Base-by-base conservation (phyloP, 2,113 vertebrate genomes). In the Blennius ocellaris region DNA sequence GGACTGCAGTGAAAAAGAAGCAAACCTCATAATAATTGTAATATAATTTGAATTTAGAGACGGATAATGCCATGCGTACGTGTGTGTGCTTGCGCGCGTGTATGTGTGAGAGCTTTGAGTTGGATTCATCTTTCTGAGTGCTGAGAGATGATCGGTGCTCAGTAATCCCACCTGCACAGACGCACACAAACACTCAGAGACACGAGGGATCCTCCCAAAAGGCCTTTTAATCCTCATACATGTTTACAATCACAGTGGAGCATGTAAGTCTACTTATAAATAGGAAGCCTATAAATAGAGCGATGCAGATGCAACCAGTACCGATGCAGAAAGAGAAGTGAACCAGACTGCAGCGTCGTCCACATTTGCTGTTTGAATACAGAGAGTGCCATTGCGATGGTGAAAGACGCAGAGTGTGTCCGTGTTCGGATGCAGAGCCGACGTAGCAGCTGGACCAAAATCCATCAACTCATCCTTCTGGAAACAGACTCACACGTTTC, bases 81-180 rank as follows among this genome's bases (percentile, higher is more conserved):
- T 73, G 43, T 55, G 4, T 49, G n/a, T n/a, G n/a, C n/a, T n/a
- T n/a, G n/a, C n/a, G n/a, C n/a, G 56, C 36, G 59, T 48, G 62
- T 9, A 55, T 3, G 37, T 51, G n/a, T 30, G 63, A 17, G n/a
- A n/a, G 80, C 67, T 70, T 43, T 80, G 80, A 53, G 53, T 60
- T 54, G 63, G 74, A 78, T 65, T 85, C 82, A 81, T 87, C 72
- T 85, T 47, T 85, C 71, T 79, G 77, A 86, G 82, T 75, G 76
- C 78, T 69, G 53, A 70, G 75, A 78, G 80, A 80, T 76, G 77
- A 86, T 78, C 82, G 52, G 70, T 30, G 65, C 66, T 69, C 52
- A 0, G 80, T 89, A 89, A 90, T 89, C 87, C 87, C 63, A 81
- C 85, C 87, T 73, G 66, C 81, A 8, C 0, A 45, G 3, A 62